Evolutionary conservation across 2,113 vertebrate species (phyloP), one percentile per base, ranked within the genome.

Genomic region (Fulmarus glacialis): DNA sequence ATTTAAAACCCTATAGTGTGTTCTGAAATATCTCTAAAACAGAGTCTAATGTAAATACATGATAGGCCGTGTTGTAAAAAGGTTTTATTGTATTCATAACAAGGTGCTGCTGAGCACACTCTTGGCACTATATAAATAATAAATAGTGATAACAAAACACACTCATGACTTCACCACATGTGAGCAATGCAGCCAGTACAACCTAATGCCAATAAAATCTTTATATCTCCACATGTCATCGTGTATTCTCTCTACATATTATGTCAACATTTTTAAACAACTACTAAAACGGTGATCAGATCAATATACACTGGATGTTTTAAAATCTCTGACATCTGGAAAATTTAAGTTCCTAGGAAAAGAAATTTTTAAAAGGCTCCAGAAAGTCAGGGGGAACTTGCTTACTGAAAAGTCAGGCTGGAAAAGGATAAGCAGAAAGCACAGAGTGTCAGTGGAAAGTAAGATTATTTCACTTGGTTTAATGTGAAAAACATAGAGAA

Each of bases 401-500:
- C 67, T 74, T 59, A 71, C 71, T 71, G 32, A 96, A 90, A 95
- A 86, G 60, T 62, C 15, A 55, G 29, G 4, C 53, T 87, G 68
- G 78, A 88, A 91, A 91, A 77, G 45, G 55, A 43, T 58, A 70
- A 87, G 32, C 30, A 86, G 42, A 90, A 90, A 78, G 42, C 22
- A 77, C 24, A 82, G 38, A 9, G 1, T 55, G n/a, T 52, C 59
- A 73, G 71, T 78, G 63, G 85, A 88, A 97, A 89, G 20, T 47
- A 59, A 83, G 90, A 89, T 66, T 0, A 85, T 78, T 93, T 88
- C 63, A 45, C 10, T 75, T 64, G 8, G 24, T 48, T 85, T 83
- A 95, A 80, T 71, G 63, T 81, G 67, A 95, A 95, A 97, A 94
- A n/a, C 75, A 91, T 9, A 86, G 62, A 81, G 66, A 93, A 90